These are phyloP conservation scores for Phymanthus crucifer DNA, from an alignment of 92 coral and sea anemone species.

Conservation along the genomic window DNA sequence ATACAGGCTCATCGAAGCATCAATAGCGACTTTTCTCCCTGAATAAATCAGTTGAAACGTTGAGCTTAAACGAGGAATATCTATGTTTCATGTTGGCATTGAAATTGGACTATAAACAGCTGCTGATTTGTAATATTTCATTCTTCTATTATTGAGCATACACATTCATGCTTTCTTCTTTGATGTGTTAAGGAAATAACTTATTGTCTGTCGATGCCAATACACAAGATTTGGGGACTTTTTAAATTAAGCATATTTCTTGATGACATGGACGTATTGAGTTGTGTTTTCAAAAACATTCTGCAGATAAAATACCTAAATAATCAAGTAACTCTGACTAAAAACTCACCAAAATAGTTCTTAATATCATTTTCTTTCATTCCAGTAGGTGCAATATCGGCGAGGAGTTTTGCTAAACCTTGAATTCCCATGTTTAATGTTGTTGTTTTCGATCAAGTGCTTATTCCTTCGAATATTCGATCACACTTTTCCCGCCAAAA, in stretches of 20 bases:
- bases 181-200: too few species aligned
- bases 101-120: not conserved
- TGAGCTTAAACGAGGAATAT: constrained; percentile 20
- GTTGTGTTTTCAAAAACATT: not conserved
- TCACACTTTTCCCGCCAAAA: constrained; percentile 43
- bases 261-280: too few species aligned
- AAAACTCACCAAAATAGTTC: constrained; percentile 87
- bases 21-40: constrained; percentile 98
- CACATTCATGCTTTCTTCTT: too few species aligned
- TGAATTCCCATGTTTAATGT: constrained; percentile 85
- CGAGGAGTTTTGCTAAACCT: constrained; percentile 91
- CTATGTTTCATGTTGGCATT: constrained; percentile 48
- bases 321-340: not conserved
- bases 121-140: not conserved
- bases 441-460: not conserved
- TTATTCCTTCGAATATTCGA: not conserved
- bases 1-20: constrained; percentile 98
- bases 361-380: constrained; percentile 96
- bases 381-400: constrained; percentile 91
- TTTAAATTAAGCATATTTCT: too few species aligned
- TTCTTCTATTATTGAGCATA: not conserved
- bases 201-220: too few species aligned
- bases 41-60: constrained; percentile 9
- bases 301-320: not conserved
- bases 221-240: too few species aligned